Conservation (phyloP, 2,888 invertebrate genomes). For the Bombyx huttoni region DNA sequence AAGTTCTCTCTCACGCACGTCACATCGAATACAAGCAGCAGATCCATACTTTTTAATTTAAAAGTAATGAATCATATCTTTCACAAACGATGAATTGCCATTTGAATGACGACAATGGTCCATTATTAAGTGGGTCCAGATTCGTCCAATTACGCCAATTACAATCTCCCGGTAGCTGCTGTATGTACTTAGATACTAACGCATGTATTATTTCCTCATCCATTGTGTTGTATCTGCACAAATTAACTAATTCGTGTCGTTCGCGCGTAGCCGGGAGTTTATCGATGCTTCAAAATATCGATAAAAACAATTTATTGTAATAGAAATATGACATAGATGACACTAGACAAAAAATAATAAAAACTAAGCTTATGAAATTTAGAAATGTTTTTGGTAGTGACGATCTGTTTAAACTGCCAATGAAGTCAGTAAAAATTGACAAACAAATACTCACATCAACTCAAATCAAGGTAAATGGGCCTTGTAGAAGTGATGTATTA, state of each 20-base stretch:
- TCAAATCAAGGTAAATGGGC: no score
- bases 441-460: no score
- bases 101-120: conserved; percentile 65
- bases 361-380: no score
- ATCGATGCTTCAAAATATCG: conserved; percentile 11
- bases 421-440: no score
- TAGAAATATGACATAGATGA: no score
- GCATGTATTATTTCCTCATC: conserved; percentile 64
- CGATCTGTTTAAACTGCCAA: no score
- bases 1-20: background rate
- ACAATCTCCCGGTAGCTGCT: conserved; percentile 59
- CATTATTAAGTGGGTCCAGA: conserved; percentile 69
- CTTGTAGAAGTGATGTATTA: no score
- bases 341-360: no score
- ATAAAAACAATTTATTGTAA: conserved; percentile 5
- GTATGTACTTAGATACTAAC: conserved; percentile 33
- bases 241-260: conserved; percentile 63
- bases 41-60: conserved; percentile 44
- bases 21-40: conserved; percentile 5
- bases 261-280: conserved; percentile 18
- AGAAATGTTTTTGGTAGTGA: no score
- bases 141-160: conserved; percentile 71
- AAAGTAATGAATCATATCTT: conserved; percentile 62
- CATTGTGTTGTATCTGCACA: conserved; percentile 67
- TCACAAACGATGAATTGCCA: conserved; percentile 63